Percentiles rank a stretch among this genome's conserved stretches.
Evolutionary conservation across 1,140 invertebrate genomes (phyloP).

Genomic region (Ladona fulva): DNA sequence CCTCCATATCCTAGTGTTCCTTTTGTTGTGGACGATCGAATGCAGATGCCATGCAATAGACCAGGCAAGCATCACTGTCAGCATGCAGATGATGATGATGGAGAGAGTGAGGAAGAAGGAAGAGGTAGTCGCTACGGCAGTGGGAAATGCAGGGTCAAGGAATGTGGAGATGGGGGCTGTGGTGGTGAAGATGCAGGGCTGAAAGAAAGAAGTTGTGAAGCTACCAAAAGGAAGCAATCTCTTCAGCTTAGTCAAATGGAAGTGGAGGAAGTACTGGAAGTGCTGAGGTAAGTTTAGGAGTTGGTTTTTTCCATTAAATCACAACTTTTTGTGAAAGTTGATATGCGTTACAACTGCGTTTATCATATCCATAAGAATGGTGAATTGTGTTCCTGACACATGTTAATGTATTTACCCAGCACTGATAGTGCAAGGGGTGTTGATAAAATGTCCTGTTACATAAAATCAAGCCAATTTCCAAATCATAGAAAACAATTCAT

Average conservation of each 20-base stretch:
- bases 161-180: background rate
- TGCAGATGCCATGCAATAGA: constrained; percentile 56
- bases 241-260: constrained; percentile 35
- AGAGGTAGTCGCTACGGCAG: background rate
- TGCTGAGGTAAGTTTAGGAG: constrained; percentile 29
- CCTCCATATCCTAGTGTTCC: background rate
- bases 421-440: too few relatives aligned
- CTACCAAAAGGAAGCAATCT: background rate
- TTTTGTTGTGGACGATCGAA: constrained; percentile 52
- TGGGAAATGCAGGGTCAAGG: background rate
- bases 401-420: too few relatives aligned
- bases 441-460: too few relatives aligned
- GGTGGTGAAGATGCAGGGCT: background rate
- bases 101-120: constrained; percentile 23
- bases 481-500: too few relatives aligned
- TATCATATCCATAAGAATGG: too few relatives aligned
- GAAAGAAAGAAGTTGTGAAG: background rate
- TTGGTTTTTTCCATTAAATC: too few relatives aligned
- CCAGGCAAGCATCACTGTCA: constrained; percentile 61
- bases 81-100: constrained; percentile 45
- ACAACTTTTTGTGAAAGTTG: too few relatives aligned
- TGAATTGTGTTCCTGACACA: too few relatives aligned
- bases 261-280: constrained; percentile 40
- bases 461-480: too few relatives aligned
- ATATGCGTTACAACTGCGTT: too few relatives aligned